Evolutionary conservation across 2,888 invertebrate species (phyloP), one percentile per base, ranked within the genome.

Genomic region (Hoplodrina ambigua): DNA sequence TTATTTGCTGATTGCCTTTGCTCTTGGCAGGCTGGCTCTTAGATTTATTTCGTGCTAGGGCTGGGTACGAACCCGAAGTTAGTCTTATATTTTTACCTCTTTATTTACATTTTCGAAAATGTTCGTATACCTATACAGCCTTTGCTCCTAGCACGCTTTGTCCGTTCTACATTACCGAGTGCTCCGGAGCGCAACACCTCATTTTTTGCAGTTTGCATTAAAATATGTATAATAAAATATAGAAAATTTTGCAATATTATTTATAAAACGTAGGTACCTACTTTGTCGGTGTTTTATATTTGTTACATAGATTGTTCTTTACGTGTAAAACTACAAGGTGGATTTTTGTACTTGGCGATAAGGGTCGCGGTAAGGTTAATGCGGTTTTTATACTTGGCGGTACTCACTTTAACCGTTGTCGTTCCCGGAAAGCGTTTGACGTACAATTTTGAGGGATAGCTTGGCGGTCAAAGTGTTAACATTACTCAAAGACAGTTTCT

Each of bases 1-100:
- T 50, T 41, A 20, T 57, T 52, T 56, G 25, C 41, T 55, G 17
- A 58, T 10, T 41, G 13, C 11, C 41, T 37, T 46, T 20, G 72
- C 57, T 33, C 30, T 72, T 72, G 66, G 72, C 66, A 75, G 66
- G 19, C 46, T 64, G 71, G 65, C 17, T 46, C 19, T 50, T 50
- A 20, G 6, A 49, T 59, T 20, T 49, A 33, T 30, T 64, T 57
- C n/a, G 15, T 49, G 44, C 20, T 58, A 58, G 30, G 52, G n/a
- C 4, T 58, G 25, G 25, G 11, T n/a, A 49, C 8, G 20, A n/a
- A 33, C 46, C 15, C 37, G 2, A 37, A 19, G n/a, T 55, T 11
- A 6, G 6, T 53, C 7, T 33, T 54, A 20, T 13, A 20, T 33
- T n/a, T 66, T 20, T 4, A 54, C 15, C 8, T 66, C 20, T 20